Conservation (phyloP, 2,888 invertebrate species). For the Axea sp. region DNA sequence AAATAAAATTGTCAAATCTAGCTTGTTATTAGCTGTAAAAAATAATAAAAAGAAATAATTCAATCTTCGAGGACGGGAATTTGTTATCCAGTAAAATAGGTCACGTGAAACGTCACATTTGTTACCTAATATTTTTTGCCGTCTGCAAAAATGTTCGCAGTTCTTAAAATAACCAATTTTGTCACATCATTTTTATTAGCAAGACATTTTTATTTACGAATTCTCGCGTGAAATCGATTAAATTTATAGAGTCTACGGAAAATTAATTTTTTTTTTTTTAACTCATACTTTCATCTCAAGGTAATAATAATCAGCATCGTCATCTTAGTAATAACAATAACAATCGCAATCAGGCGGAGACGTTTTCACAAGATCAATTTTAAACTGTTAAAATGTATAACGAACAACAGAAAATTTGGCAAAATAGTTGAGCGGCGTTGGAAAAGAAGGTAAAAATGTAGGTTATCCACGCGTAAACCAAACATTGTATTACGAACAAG, state of each 20-base stretch:
- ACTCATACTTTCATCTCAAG: too few species aligned
- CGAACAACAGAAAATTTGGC: too few species aligned
- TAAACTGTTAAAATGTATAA: too few species aligned
- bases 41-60: too few species aligned
- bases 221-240: constrained; percentile 1
- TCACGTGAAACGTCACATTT: constrained; percentile 32
- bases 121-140: constrained; percentile 36
- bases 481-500: constrained; percentile 15
- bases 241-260: constrained; percentile 3
- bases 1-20: too few species aligned
- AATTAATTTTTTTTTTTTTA: neutral
- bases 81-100: constrained; percentile 28
- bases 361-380: too few species aligned
- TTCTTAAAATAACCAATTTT: constrained; percentile 37
- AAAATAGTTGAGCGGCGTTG: too few species aligned
- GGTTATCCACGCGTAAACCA: constrained; percentile 4
- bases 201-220: constrained; percentile 20
- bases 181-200: constrained; percentile 32
- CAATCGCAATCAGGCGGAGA: too few species aligned
- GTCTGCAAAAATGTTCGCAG: constrained; percentile 11
- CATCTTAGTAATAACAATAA: too few species aligned
- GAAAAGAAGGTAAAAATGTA: neutral
- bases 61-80: too few species aligned
- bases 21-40: too few species aligned
- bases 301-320: too few species aligned